Conservation (phyloP, 2,113 vertebrate genomes). For the Halichoerus grypus region DNA sequence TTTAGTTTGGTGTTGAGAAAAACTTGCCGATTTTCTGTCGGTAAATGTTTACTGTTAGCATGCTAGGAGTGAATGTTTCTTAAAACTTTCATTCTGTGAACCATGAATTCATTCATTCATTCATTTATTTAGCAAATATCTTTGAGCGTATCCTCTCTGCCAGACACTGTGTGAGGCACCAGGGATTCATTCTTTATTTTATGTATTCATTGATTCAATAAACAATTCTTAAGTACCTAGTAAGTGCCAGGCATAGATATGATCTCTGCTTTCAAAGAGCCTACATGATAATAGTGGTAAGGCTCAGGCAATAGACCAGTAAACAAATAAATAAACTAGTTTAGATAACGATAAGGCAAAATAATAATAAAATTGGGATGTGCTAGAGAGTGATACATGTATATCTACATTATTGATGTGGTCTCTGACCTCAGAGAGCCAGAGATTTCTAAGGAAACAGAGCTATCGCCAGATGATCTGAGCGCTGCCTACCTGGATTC, state of each 20-base stretch:
- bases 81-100: not conserved
- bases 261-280: not conserved
- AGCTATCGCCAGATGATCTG: not conserved
- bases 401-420: not conserved
- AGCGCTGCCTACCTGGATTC: slow-evolving; percentile 24
- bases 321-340: not conserved
- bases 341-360: not conserved
- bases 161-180: not conserved
- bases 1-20: not conserved
- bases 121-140: not conserved
- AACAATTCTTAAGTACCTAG: not conserved
- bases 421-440: not conserved
- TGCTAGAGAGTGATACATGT: not conserved
- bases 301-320: not conserved
- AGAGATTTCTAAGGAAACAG: not conserved
- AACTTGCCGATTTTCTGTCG: not conserved
- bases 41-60: not conserved
- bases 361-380: not conserved
- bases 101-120: not conserved
- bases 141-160: not conserved
- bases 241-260: not conserved
- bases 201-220: not conserved
- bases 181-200: not conserved
- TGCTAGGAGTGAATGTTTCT: not conserved
- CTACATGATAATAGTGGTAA: not conserved